Conservation (phyloP, 2,888 invertebrate genomes). For the Cerastoderma edule region DNA sequence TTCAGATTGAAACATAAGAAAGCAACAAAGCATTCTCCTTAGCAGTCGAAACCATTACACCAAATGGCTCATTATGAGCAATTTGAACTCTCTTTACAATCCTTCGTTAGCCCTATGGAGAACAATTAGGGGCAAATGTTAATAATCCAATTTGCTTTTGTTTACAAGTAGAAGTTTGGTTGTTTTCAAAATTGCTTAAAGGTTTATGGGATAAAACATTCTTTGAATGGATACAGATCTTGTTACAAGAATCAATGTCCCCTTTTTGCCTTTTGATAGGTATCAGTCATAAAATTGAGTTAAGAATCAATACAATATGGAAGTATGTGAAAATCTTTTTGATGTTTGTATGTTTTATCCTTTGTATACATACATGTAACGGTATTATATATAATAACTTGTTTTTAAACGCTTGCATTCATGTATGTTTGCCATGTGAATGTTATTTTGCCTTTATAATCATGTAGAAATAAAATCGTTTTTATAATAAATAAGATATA, state of each 20-base stretch:
- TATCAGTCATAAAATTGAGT: neutral
- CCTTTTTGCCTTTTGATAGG: neutral
- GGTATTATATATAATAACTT: neutral
- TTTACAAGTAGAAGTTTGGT: no score
- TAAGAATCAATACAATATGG: neutral
- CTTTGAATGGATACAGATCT: neutral
- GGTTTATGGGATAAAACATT: neutral
- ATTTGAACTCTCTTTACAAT: neutral
- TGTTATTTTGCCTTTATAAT: constrained; percentile 25
- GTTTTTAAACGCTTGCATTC: neutral
- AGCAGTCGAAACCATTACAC: neutral
- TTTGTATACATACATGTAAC: neutral
- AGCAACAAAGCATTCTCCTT: neutral
- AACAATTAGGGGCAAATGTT: constrained; percentile 9
- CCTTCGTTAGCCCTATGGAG: neutral
- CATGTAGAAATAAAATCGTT: constrained; percentile 22
- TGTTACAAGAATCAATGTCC: neutral
- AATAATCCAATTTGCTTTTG: neutral
- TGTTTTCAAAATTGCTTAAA: neutral
- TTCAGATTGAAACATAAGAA: neutral
- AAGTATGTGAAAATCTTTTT: neutral
- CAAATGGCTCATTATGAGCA: neutral
- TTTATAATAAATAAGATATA: constrained; percentile 20
- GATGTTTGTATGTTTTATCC: neutral
- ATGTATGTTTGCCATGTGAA: constrained; percentile 6